These are phyloP conservation scores for Elephas maximus DNA, from an alignment of 2,113 vertebrate genomes.

Conservation along the genomic window DNA sequence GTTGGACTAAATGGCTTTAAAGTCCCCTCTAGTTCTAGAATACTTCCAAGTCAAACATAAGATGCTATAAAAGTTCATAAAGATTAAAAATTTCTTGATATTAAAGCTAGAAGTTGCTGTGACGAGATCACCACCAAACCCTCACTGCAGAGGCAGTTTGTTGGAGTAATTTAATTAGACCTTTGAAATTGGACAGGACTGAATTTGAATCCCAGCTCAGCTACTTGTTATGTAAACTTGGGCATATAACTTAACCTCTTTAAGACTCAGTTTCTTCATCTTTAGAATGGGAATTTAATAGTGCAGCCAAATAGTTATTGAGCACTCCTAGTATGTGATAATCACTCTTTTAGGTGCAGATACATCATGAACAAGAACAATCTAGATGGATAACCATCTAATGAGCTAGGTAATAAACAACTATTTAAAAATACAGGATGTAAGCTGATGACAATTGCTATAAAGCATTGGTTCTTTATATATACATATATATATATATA, in stretches of 20 bases:
- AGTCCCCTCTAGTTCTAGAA: background rate
- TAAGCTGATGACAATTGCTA: background rate
- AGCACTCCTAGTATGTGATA: background rate
- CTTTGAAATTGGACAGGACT: background rate
- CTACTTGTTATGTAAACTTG: background rate
- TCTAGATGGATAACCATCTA: background rate
- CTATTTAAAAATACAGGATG: slow-evolving; percentile 1
- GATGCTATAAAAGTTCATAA: background rate
- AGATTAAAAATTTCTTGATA: background rate
- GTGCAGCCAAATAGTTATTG: background rate
- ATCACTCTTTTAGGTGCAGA: background rate
- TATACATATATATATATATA: background rate
- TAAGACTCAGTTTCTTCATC: too few species aligned
- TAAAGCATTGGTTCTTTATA: background rate
- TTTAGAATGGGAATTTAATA: background rate
- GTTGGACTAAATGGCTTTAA: background rate
- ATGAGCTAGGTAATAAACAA: background rate
- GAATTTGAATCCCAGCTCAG: background rate
- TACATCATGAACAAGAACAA: background rate
- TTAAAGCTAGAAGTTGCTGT: background rate
- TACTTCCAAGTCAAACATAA: background rate
- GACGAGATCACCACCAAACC: background rate
- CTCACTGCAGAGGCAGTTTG: background rate
- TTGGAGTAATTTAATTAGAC: background rate
- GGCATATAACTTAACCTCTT: background rate